Conservation (phyloP, 2,797 vertebrate genomes). For the Moxostoma hubbsi region DNA sequence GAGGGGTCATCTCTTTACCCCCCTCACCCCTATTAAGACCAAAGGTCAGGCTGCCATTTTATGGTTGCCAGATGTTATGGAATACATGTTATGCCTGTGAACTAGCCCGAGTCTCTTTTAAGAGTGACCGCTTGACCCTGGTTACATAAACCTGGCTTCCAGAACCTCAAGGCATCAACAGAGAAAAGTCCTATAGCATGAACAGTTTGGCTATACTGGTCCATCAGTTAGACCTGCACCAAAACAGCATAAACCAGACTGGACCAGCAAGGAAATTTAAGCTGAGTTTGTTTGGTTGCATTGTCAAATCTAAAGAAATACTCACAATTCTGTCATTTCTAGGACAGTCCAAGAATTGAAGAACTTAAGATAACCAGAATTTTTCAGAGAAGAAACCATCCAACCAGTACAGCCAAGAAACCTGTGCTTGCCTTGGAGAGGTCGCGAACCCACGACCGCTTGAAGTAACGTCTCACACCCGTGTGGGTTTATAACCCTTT, state of each 20-base stretch:
- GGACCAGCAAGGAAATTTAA: no score
- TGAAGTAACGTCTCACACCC: constrained; percentile 53
- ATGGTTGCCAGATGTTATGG: constrained; percentile 88
- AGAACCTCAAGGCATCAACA: constrained; percentile 69
- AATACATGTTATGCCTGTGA: constrained; percentile 70
- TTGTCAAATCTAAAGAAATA: not conserved
- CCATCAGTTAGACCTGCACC: no score
- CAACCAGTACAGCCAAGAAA: constrained; percentile 3
- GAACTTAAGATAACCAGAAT: not conserved
- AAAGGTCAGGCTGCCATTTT: constrained; percentile 79
- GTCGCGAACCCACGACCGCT: constrained; percentile 65
- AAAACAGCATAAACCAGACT: no score
- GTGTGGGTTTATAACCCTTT: constrained; percentile 66
- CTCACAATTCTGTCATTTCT: not conserved
- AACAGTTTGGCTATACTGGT: no score
- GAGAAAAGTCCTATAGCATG: not conserved
- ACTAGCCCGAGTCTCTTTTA: constrained; percentile 76
- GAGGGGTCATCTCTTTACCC: constrained; percentile 69
- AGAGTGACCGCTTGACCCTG: constrained; percentile 83
- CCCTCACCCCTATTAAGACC: constrained; percentile 64
- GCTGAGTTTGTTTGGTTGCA: not conserved
- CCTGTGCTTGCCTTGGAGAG: constrained; percentile 46
- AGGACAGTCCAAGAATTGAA: not conserved
- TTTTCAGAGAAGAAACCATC: constrained; percentile 18
- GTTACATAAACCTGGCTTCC: constrained; percentile 75